These are phyloP conservation scores for Misgurnus mizolepis DNA, from an alignment of 2,113 vertebrate species.

Conservation along the genomic window DNA sequence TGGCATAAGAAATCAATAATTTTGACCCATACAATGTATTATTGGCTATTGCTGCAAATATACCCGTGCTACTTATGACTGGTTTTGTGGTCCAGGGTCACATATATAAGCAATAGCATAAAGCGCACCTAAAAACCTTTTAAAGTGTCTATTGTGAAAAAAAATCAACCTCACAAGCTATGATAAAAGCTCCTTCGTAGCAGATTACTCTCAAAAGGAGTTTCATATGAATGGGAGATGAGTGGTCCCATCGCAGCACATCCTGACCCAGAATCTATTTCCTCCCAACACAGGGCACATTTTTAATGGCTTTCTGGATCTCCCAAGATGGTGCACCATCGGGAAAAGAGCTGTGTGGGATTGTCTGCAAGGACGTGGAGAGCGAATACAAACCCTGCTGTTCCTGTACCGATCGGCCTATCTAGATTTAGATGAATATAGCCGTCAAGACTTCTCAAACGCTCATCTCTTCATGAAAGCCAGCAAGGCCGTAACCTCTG, in stretches of 20 bases:
- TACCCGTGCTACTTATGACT: too few relatives aligned
- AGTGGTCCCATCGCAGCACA: constrained; percentile 28
- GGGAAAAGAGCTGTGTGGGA: constrained; percentile 32
- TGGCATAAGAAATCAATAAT: too few relatives aligned
- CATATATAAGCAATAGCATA: not conserved
- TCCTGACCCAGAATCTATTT: constrained; percentile 53
- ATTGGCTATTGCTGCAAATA: too few relatives aligned
- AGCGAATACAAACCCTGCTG: not conserved
- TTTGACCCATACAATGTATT: too few relatives aligned
- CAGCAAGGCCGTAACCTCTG: constrained; percentile 6
- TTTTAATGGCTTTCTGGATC: constrained; percentile 47
- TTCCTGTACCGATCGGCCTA: not conserved
- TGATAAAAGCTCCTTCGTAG: not conserved
- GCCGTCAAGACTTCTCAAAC: not conserved
- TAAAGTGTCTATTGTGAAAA: not conserved
- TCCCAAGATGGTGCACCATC: constrained; percentile 37
- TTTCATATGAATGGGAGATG: constrained; percentile 44
- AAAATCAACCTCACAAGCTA: constrained; percentile 1
- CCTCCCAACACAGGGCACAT: constrained; percentile 40
- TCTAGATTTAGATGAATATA: constrained; percentile 11
- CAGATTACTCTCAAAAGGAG: constrained; percentile 35
- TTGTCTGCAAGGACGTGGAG: constrained; percentile 24
- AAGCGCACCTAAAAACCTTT: not conserved
- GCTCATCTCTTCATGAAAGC: not conserved
- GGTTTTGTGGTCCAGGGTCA: too few relatives aligned